Base-by-base conservation (phyloP, 2,888 invertebrate genomes). In the Folsomia candida region DNA sequence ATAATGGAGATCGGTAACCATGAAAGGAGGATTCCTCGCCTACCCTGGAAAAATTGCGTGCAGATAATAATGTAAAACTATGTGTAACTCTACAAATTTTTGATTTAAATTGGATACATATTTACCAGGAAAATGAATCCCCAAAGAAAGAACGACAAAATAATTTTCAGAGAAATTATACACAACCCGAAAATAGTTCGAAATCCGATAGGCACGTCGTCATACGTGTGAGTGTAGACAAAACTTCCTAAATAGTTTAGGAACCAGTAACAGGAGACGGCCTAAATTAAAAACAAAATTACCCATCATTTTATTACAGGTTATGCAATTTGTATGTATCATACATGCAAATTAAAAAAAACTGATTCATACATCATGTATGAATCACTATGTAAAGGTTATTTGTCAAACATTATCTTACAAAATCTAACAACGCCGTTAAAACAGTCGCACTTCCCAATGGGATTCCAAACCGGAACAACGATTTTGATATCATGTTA, bases 381-480 rank as follows among this genome's bases (percentile, higher is more conserved):
- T n/a, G n/a, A n/a, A n/a, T n/a, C n/a, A n/a, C n/a, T n/a, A n/a
- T n/a, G n/a, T n/a, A n/a, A n/a, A n/a, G n/a, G n/a, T n/a, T n/a
- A n/a, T n/a, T n/a, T n/a, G n/a, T n/a, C n/a, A n/a, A n/a, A n/a
- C n/a, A n/a, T n/a, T n/a, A 62, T 2, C 27, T 64, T 71, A 75
- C 74, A 28, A 58, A 66, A 25, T 75, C 74, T 57, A 75, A 59
- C 61, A 75, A 37, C 1, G 68, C 67, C 0, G 72, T 68, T 27
- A 70, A 54, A 9, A 75, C 61, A 11, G 69, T 61, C 1, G 73
- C 73, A 68, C 71, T 71, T 51, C 75, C 75, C n/a, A 75, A 62
- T 18, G 75, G 75, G 20, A 75, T 67, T n/a, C 75, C 75, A 60
- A 73, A 75, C 20, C 75, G 75, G 59, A 71, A 71, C 71, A 71